Percentiles rank a stretch among this genome's conserved stretches.
Conservation (phyloP, 2,113 vertebrate genomes). For the Kryptolebias marmoratus region DNA sequence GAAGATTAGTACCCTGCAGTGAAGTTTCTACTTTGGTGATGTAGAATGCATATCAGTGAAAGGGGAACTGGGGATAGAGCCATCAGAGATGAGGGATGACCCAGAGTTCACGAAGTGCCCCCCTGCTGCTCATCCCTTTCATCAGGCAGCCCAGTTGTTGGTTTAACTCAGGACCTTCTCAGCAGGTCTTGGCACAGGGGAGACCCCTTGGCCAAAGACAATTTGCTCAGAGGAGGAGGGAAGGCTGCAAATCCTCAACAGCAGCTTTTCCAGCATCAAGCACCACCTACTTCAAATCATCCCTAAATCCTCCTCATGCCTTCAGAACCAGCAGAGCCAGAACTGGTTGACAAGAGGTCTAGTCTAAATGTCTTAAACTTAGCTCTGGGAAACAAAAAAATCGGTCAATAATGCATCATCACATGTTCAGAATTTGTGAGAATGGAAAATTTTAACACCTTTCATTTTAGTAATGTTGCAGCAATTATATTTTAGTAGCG, state of each 20-base stretch:
- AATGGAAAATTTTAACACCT: slow-evolving; percentile 38
- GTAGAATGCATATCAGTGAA: slow-evolving; percentile 50
- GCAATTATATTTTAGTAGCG: slow-evolving; percentile 64
- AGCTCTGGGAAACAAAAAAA: slow-evolving; percentile 18
- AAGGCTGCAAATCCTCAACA: slow-evolving; percentile 50
- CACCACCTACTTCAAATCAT: slow-evolving; percentile 65
- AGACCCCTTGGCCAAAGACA: slow-evolving; percentile 63
- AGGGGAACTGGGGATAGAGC: slow-evolving; percentile 71
- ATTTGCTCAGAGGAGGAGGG: slow-evolving; percentile 62
- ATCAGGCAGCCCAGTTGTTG: slow-evolving; percentile 77
- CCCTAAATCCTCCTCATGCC: slow-evolving; percentile 48
- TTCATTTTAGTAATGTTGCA: slow-evolving; percentile 51
- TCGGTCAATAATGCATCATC: slow-evolving; percentile 3
- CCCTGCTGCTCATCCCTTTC: slow-evolving; percentile 69
- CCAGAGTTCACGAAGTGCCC: slow-evolving; percentile 58
- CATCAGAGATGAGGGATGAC: slow-evolving; percentile 65
- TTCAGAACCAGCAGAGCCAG: slow-evolving; percentile 49
- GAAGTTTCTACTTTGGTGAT: slow-evolving; percentile 40
- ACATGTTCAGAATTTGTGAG: slow-evolving; percentile 30
- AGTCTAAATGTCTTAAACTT: slow-evolving; percentile 35
- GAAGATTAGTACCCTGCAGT: slow-evolving; percentile 43
- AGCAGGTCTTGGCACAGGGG: slow-evolving; percentile 70
- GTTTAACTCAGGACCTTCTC: slow-evolving; percentile 76
- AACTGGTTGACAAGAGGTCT: slow-evolving; percentile 22
- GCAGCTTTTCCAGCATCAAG: slow-evolving; percentile 63